Evolutionary conservation across 2,888 invertebrate species (phyloP).

Genomic region (Ferrisia virgata): DNA sequence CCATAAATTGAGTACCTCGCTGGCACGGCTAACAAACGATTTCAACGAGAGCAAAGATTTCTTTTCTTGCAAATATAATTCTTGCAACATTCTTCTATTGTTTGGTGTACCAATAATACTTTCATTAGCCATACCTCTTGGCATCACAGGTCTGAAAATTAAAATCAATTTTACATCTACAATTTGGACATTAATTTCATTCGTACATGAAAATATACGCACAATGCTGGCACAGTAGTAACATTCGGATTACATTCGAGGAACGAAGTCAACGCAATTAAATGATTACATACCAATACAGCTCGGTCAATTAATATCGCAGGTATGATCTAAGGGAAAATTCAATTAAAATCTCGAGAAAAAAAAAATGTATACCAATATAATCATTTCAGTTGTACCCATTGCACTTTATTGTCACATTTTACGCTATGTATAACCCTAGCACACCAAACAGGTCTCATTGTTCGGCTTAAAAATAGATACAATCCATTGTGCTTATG

Average conservation of each 20-base stretch:
- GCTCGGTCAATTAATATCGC: slow-evolving; percentile 18
- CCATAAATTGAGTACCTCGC: slow-evolving; percentile 91
- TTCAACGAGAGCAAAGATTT: slow-evolving; percentile 74
- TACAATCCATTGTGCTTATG: slow-evolving; percentile 88
- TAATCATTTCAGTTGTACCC: slow-evolving; percentile 54
- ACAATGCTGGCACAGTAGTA: slow-evolving; percentile 26
- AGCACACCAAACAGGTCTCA: slow-evolving; percentile 84
- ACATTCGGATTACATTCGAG: slow-evolving; percentile 33
- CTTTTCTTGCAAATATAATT: slow-evolving; percentile 62
- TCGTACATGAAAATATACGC: neutral
- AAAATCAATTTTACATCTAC: neutral
- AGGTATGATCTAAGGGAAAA: slow-evolving; percentile 18
- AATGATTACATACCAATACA: slow-evolving; percentile 26
- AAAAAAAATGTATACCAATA: neutral
- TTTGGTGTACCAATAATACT: slow-evolving; percentile 27
- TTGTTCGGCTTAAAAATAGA: slow-evolving; percentile 80
- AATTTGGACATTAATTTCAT: neutral
- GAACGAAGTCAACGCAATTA: slow-evolving; percentile 20
- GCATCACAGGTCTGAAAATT: neutral
- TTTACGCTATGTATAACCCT: slow-evolving; percentile 59
- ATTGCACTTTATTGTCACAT: slow-evolving; percentile 59
- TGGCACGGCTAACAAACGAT: slow-evolving; percentile 70
- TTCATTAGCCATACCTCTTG: slow-evolving; percentile 24
- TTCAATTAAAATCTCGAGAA: neutral
- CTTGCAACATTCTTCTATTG: slow-evolving; percentile 47